Conservation (phyloP, 2,888 invertebrate genomes). For the Athalia rosae region DNA sequence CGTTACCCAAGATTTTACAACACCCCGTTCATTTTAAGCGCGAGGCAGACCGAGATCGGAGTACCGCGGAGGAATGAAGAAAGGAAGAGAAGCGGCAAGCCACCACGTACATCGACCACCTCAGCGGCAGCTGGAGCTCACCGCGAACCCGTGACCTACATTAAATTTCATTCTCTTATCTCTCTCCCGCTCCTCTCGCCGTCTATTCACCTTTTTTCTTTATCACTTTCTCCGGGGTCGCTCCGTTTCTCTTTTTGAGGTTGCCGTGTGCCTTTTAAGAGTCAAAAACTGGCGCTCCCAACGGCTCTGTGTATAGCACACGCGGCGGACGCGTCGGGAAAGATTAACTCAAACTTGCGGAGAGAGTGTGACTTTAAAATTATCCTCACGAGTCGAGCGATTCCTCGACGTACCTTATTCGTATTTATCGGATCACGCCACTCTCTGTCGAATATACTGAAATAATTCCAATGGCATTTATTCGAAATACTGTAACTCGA, state of each 20-base stretch:
- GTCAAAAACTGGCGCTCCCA: constrained; percentile 13
- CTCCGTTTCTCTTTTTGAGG: constrained; percentile 26
- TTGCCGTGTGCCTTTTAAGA: constrained; percentile 3
- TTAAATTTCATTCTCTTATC: constrained; percentile 40
- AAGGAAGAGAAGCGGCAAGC: not conserved
- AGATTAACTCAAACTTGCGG: not conserved
- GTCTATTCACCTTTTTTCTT: not conserved
- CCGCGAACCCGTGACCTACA: constrained; percentile 42
- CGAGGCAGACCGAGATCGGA: constrained; percentile 11
- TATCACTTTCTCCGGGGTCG: constrained; percentile 15
- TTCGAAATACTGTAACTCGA: not conserved
- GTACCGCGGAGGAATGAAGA: not conserved
- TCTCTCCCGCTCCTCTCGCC: not conserved
- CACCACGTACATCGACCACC: constrained; percentile 4
- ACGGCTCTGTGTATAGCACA: constrained; percentile 4
- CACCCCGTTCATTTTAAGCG: constrained; percentile 40
- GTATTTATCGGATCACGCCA: too few species aligned
- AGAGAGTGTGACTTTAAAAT: not conserved
- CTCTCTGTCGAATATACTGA: constrained; percentile 3
- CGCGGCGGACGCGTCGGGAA: not conserved
- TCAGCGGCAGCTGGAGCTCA: constrained; percentile 29
- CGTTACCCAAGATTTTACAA: constrained; percentile 34
- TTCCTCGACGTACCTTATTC: not conserved
- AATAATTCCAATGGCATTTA: not conserved
- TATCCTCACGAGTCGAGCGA: not conserved